These are phyloP conservation scores for Stratiomys singularior DNA, from an alignment of 2,888 invertebrate genomes.

Conservation along the genomic window DNA sequence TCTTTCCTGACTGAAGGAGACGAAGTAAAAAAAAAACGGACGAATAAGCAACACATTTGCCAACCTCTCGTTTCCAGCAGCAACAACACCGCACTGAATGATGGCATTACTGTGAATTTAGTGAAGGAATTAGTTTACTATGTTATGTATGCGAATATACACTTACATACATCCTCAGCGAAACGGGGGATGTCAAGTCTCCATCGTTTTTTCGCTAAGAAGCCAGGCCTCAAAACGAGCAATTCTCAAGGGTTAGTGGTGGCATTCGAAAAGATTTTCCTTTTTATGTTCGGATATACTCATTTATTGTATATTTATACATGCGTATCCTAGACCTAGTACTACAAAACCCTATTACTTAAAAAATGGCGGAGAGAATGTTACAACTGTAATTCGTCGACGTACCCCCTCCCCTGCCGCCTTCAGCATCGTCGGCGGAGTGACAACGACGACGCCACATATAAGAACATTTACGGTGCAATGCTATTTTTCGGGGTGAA, in stretches of 20 bases:
- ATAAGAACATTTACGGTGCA: not conserved
- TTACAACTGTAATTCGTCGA: conserved; percentile 23
- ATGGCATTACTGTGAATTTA: conserved; percentile 23
- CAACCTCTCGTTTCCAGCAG: too few species aligned
- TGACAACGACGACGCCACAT: not conserved
- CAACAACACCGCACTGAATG: not conserved
- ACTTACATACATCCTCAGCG: not conserved
- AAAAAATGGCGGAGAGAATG: conserved; percentile 10
- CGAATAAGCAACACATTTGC: too few species aligned
- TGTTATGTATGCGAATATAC: not conserved
- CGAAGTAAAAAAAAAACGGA: too few species aligned
- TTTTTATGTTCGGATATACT: not conserved
- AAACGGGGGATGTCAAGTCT: not conserved
- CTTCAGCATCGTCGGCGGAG: not conserved
- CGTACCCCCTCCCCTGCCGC: not conserved
- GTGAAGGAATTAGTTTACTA: conserved; percentile 32
- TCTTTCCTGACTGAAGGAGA: not conserved
- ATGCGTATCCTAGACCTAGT: conserved; percentile 33
- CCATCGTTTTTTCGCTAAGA: not conserved
- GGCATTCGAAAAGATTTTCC: conserved; percentile 19
- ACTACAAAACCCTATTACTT: conserved; percentile 24
- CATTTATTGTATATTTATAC: not conserved
- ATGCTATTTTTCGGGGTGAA: conserved; percentile 11
- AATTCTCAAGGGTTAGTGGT: conserved; percentile 32
- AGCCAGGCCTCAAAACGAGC: conserved; percentile 17